These are phyloP conservation scores for Ascaphus truei DNA, from an alignment of 2,113 vertebrate genomes.

Conservation along the genomic window DNA sequence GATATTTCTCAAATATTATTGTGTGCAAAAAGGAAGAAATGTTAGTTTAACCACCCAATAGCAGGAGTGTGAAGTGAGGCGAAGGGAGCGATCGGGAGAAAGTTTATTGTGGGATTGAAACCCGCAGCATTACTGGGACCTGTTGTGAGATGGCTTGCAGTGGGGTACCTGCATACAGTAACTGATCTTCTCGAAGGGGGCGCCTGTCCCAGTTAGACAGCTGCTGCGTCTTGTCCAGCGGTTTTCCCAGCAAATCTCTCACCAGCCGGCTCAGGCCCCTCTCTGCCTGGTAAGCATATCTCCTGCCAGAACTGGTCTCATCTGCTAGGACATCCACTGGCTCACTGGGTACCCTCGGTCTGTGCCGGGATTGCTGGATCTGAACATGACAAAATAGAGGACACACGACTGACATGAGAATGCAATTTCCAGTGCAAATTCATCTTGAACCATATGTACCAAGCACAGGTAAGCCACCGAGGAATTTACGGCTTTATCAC, in stretches of 20 bases:
- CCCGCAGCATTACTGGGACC: no score
- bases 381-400: background rate
- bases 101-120: no score
- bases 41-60: no score
- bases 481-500: no score
- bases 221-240: slow-evolving; percentile 81
- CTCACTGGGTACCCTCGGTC: accelerated
- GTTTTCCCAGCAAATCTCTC: slow-evolving; percentile 72
- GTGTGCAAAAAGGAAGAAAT: no score
- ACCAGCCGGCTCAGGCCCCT: slow-evolving; percentile 83
- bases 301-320: background rate
- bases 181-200: slow-evolving; percentile 72
- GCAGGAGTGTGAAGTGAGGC: no score
- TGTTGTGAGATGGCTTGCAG: no score
- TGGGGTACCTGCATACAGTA: slow-evolving; percentile 74
- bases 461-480: no score
- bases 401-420: background rate
- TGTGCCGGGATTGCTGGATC: background rate
- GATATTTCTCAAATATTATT: no score
- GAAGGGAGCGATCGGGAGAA: no score
- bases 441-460: no score
- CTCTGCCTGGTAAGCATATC: slow-evolving; percentile 42
- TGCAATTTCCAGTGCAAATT: no score
- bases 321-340: slow-evolving; percentile 21
- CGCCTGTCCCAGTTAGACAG: slow-evolving; percentile 85